phyloP scores from a whole-genome alignment of 2,113 vertebrate genomes.

The human (Homo sapiens) region GRCh38 chr6:87656501-87657000 shows the following conservation, averaged over 20 bases:
- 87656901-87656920: conserved; percentile 80
- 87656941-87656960: conserved; percentile 92
- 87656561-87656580: too few species aligned
- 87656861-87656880: conserved; percentile 44
- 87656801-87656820: not conserved
- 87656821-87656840: conserved; percentile 16
- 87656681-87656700: conserved; percentile 42
- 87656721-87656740: not conserved
- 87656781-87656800: not conserved
- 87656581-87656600: not conserved
- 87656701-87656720: conserved; percentile 53
- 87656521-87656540: too few species aligned
- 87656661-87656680: not conserved
- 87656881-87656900: conserved; percentile 72
- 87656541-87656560: too few species aligned
- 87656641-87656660: conserved; percentile 19
- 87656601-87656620: not conserved
- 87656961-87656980: conserved; percentile 96
- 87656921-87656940: conserved; percentile 82
- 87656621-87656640: not conserved
- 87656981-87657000: conserved; percentile 84
- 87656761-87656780: conserved; percentile 39
- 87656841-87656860: conserved; percentile 46
- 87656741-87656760: not conserved
- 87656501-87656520: too few species aligned